A percentile compares a stretch with the other conserved stretches of the same genome.
phyloP scores from a whole-genome alignment of 2,797 vertebrate species.

The Sardinella longiceps region DNA sequence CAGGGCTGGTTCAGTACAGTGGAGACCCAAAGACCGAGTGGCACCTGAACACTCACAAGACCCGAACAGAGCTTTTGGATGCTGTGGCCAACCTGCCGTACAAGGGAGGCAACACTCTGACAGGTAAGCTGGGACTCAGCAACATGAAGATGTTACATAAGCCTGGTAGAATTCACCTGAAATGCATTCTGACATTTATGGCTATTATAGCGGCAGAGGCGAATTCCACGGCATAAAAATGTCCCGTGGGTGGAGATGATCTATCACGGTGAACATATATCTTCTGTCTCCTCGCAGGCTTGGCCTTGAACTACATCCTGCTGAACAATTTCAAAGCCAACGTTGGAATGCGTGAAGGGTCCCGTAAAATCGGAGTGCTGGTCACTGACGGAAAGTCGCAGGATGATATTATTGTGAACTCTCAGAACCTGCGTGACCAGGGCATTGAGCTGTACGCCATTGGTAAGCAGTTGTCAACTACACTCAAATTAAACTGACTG shows the following conservation, averaged over 20 bases:
- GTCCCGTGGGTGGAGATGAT: not conserved
- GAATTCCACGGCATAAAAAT: not conserved
- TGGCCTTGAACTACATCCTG: constrained; percentile 93
- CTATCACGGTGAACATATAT: not conserved
- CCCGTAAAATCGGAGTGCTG: constrained; percentile 93
- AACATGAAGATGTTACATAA: not conserved
- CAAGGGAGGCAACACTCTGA: constrained; percentile 98
- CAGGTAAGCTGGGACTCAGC: constrained; percentile 74
- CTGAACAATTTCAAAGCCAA: constrained; percentile 90
- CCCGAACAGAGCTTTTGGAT: constrained; percentile 83
- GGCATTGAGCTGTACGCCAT: constrained; percentile 94
- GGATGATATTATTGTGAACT: constrained; percentile 87
- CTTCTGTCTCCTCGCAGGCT: constrained; percentile 67
- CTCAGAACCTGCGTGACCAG: constrained; percentile 83
- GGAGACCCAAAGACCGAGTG: constrained; percentile 98
- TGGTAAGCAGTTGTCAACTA: constrained; percentile 73
- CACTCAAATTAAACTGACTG: not conserved
- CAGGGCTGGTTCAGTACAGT: constrained; percentile 96
- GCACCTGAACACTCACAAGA: constrained; percentile 87
- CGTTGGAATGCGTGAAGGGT: constrained; percentile 85
- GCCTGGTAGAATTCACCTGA: not conserved
- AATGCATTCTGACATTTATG: not conserved
- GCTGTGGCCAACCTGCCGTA: constrained; percentile 94
- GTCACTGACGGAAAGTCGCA: constrained; percentile 98
- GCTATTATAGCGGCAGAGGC: not conserved